phyloP scores from a whole-genome alignment of 2,797 vertebrate genomes.

The Synanceia verrucosa region DNA sequence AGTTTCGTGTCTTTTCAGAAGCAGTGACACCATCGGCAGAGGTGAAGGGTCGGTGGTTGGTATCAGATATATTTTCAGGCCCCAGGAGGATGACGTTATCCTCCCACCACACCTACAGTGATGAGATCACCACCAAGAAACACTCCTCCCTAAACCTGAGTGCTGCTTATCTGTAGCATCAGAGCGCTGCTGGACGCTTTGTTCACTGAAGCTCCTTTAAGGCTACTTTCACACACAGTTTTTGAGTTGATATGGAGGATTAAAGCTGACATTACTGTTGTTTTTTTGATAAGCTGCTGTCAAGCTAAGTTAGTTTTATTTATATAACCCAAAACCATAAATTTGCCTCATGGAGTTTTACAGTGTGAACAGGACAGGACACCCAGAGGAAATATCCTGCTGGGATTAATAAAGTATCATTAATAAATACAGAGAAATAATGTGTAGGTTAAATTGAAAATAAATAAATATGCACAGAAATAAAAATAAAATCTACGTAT shows the following conservation, averaged over 20 bases:
- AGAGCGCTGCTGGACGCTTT: constrained; percentile 4
- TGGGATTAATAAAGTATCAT: not conserved
- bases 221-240: not conserved
- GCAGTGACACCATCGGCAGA: not conserved
- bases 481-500: not conserved
- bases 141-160: not conserved
- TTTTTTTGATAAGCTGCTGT: not conserved
- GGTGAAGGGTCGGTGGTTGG: not conserved
- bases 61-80: constrained; percentile 21
- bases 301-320: too few relatives aligned
- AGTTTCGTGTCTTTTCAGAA: not conserved
- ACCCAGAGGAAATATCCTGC: not conserved
- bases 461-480: not conserved
- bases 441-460: not conserved
- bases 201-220: not conserved
- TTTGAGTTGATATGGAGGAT: not conserved
- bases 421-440: not conserved
- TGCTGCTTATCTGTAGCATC: not conserved
- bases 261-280: not conserved
- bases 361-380: too few relatives aligned
- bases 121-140: constrained; percentile 53
- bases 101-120: constrained; percentile 25
- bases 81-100: constrained; percentile 35
- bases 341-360: too few relatives aligned
- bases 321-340: too few relatives aligned